Base-by-base conservation (phyloP, 1,140 invertebrate genomes). In the Schlechtendalia chinensis region DNA sequence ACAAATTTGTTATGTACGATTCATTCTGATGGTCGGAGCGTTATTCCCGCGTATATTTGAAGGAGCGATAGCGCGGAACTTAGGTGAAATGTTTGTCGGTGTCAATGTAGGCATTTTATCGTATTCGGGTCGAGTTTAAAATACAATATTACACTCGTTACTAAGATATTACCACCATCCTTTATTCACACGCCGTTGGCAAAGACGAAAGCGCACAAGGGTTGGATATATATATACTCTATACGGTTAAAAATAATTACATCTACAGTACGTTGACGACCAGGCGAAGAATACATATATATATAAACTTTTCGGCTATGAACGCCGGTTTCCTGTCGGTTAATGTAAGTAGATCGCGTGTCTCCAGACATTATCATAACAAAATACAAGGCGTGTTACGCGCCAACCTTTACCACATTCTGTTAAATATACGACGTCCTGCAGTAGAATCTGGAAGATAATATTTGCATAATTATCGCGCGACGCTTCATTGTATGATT, bases 291-390 rank as follows among this genome's bases (percentile, higher is more conserved):
- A 69, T 27, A n/a, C 24, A 24, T 24, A 50, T 45, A 12, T 50
- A 69, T 39, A 39, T 39, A 72, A 72, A 72, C 69, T 72, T 72
- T 72, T 72, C 69, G 69, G 47, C 69, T 27, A 45, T 69, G 17
- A n/a, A 54, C 69, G 29, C 50, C 50, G 67, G 65, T 47, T 69
- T 69, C n/a, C 39, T 11, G 45, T 22, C 22, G 19, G 47, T 72
- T 72, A 72, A 72, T 54, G 24, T 72, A 72, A 72, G 69, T 72
- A 47, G 69, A 72, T 72, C 69, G 69, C 69, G 69, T 72, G 69
- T 72, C 50, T 54, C 69, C 24, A 54, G 47, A 72, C 50, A 72
- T 72, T 72, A 72, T 72, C 69, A 29, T 71, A 71, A 71, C 67
- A 53, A 71, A 71, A 71, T 54, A 29, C 47, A 8, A 29, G 24